Evolutionary conservation across 92 coral and sea anemone genomes (phyloP), one percentile per base, ranked within the genome.

Genomic region (Bergia puertoricense): DNA sequence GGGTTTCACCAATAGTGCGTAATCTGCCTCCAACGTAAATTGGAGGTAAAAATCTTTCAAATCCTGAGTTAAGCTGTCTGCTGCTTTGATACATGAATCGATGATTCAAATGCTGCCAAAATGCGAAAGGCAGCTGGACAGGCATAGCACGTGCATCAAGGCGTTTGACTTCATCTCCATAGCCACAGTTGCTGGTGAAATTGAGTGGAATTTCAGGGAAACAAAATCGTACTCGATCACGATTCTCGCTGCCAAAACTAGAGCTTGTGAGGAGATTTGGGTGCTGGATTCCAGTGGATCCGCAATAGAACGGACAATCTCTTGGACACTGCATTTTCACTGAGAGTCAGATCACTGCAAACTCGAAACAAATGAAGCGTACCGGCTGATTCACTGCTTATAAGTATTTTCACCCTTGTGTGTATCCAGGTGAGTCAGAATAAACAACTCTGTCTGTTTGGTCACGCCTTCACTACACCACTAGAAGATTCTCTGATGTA

Each of bases 401-500:
- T 84, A 84, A 84, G 62, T 42, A 40, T 48, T 79, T 37, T 79
- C 23, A 48, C 23, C 39, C 59, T 22, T 46, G 67, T 69, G 65
- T 54, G 87, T 84, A 36, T 4, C 87, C 87, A 84, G 57, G 78
- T 37, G 78, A 84, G 85, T 36, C 87, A 71, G 48, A 18, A 76
- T 48, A 84, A 84, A 84, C 87, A 84, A 84, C 87, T 68, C 8
- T 5, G 44, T 14, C n/a, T 84, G 79, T 84, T 84, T 84, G 87
- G 87, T 84, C 87, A 84, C 87, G 87, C 87, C 87, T 84, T 84
- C 87, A 84, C 79, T 84, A 69, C 78, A 82, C 65, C 65, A 84
- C 87, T 69, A 84, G 87, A 84, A 84, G 14, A 46, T 84, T 84
- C 87, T 84, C 66, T 84, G 87, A 84, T 69, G 65, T 71, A 69